A percentile compares a stretch with the other conserved stretches of the same genome.
phyloP scores from a whole-genome alignment of 2,888 invertebrate genomes.

The Tricholauxania praeusta region DNA sequence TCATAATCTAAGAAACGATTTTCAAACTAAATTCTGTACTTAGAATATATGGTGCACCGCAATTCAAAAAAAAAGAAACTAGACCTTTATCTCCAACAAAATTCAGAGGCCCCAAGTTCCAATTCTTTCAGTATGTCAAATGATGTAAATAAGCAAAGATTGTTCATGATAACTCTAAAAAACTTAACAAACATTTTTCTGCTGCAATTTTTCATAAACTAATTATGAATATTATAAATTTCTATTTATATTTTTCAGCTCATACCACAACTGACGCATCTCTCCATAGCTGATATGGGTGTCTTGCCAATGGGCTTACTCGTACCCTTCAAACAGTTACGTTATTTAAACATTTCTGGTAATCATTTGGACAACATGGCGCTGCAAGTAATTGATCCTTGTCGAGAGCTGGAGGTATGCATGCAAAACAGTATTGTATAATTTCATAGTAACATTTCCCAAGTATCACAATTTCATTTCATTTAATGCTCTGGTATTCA shows the following conservation, averaged over 20 bases:
- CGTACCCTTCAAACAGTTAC: constrained; percentile 70
- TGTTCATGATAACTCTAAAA: no score
- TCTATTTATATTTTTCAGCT: constrained; percentile 53
- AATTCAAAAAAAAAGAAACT: no score
- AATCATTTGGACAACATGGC: constrained; percentile 73
- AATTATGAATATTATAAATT: constrained; percentile 8
- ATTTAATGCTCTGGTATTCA: no score
- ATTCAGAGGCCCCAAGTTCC: no score
- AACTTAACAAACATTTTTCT: constrained; percentile 25
- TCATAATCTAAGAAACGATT: no score
- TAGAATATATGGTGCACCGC: no score
- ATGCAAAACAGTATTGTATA: not conserved
- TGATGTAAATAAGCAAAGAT: no score
- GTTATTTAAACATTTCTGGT: constrained; percentile 78
- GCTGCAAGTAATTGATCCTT: constrained; percentile 66
- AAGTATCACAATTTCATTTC: not conserved
- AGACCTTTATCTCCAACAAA: no score
- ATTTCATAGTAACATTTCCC: not conserved
- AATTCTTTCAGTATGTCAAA: no score
- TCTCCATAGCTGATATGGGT: constrained; percentile 68
- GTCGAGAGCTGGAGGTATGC: constrained; percentile 66
- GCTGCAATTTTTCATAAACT: constrained; percentile 36
- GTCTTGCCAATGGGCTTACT: constrained; percentile 65
- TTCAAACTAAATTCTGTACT: no score
- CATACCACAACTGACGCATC: constrained; percentile 64